Conservation (phyloP, 2,888 invertebrate genomes). For the Xestobium rufovillosum region DNA sequence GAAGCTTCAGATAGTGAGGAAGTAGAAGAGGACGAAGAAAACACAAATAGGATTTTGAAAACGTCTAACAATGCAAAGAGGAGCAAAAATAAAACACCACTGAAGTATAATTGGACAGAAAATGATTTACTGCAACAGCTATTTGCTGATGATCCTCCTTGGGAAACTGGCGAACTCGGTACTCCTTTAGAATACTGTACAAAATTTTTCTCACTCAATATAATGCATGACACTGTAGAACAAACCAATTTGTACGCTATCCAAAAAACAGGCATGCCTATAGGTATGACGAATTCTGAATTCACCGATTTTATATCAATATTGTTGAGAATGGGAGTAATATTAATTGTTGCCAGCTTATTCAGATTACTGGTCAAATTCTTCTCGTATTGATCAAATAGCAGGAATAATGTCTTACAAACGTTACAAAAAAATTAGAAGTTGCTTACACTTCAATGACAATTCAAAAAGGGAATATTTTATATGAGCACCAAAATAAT, state of each 20-base stretch:
- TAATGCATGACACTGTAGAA: conserved; percentile 1
- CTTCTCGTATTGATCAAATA: no score
- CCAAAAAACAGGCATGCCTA: conserved; percentile 12
- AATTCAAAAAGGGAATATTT: conserved; percentile 5
- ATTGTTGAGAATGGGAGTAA: no score
- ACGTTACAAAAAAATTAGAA: no score
- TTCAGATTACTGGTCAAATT: background rate
- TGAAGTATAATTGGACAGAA: conserved; percentile 10
- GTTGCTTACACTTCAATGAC: background rate
- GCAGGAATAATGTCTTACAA: no score
- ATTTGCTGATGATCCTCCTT: background rate
- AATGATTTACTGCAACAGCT: conserved; percentile 5
- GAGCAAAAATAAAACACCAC: no score
- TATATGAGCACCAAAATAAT: no score
- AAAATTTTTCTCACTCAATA: conserved; percentile 7
- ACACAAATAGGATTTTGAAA: background rate
- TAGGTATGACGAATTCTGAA: conserved; percentile 3
- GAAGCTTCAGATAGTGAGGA: background rate
- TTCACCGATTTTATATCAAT: conserved; percentile 8
- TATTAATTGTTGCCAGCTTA: conserved; percentile 1
- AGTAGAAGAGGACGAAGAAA: background rate
- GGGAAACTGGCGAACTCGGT: background rate
- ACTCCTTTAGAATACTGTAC: conserved; percentile 14
- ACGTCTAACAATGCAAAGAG: no score
- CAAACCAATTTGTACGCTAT: conserved; percentile 3